Evolutionary conservation across 2,113 vertebrate species (phyloP).

Genomic region (Manacus vitellinus): DNA sequence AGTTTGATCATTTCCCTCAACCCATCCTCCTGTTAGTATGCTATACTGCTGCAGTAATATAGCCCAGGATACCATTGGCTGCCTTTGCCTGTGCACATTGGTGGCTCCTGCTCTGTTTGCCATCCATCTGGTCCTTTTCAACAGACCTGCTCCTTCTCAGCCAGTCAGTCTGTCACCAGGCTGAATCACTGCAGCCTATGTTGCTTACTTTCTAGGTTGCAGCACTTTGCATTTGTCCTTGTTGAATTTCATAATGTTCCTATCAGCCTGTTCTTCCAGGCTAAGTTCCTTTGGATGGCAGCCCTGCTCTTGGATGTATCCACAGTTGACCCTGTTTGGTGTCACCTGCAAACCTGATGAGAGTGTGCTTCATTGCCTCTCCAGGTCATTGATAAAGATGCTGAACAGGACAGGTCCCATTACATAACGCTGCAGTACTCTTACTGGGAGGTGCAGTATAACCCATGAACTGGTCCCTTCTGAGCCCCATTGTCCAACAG

Average conservation of each 20-base stretch:
- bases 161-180: neutral
- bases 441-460: neutral
- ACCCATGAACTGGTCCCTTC: neutral
- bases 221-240: neutral
- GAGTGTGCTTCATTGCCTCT: neutral
- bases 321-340: neutral
- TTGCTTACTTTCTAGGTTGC: neutral
- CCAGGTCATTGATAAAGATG: neutral
- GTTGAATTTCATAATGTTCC: neutral
- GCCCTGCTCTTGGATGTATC: neutral
- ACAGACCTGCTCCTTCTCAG: neutral
- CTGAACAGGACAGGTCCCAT: neutral
- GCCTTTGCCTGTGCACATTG: neutral
- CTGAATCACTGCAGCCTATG: neutral
- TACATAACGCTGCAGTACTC: neutral
- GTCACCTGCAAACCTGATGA: neutral
- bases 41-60: neutral
- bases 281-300: neutral
- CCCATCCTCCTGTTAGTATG: neutral
- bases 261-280: neutral
- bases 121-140: neutral
- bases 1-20: neutral
- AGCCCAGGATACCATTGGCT: neutral
- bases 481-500: neutral
- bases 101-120: neutral